Base-by-base conservation (phyloP, 2,113 vertebrate species). In the Tamias sibiricus region DNA sequence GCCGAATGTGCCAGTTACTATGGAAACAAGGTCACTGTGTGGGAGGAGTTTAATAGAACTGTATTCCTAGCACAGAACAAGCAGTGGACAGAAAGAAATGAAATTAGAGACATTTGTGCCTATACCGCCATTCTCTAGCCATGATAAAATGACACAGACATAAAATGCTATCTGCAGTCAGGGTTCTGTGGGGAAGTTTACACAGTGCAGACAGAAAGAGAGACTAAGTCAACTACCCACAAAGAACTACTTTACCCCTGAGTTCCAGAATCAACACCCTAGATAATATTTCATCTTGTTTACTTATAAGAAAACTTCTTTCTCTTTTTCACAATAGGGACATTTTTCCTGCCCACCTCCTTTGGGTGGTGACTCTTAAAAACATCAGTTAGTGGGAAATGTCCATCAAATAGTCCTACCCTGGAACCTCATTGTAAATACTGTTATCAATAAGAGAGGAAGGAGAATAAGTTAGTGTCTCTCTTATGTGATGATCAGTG, bases 21-120 rank as follows among this genome's bases (percentile, higher is more conserved):
- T 96, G 94, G 97, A 97, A 97, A 97, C 93, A 94, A 66, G 72
- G 89, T 96, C 96, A 97, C 71, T 94, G 86, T 95, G 83, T 95
- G 79, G 87, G 66, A 95, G 89, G 94, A 97, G 89, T 74, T 94
- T 96, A 49, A 97, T 30, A 47, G 74, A 88, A 87, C 74, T 69
- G 5, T 95, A 94, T 95, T 96, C 94, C 91, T 95, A 91, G 91
- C 94, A 91, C 71, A 87, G 87, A 95, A 87, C 0, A 4, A 96
- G 44, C 16, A 80, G 44, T 95, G 79, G 79, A 96, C 86, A 94
- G 62, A 96, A 95, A 89, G 91, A 97, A 96, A 96, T 26, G 9
- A 89, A 96, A 97, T 76, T 76, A 93, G 62, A 93, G 37, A 59
- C 44, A 54, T 87, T 26, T 90, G 52, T 91, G 52, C 77, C 83